phyloP scores from a whole-genome alignment of 2,113 vertebrate species.

The Spilogale gracilis region DNA sequence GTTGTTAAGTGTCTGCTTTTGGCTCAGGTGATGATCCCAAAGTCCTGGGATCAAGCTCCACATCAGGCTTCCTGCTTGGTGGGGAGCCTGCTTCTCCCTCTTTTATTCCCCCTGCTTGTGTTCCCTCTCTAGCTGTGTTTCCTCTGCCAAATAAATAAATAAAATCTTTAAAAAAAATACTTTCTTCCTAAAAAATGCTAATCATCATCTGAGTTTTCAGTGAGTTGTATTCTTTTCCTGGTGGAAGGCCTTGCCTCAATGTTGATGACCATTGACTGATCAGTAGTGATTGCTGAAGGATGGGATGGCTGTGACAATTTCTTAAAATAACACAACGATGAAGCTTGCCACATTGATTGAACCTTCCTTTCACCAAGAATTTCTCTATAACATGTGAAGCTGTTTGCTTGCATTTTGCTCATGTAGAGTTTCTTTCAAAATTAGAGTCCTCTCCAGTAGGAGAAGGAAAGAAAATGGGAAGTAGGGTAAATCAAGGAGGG shows the following conservation, averaged over 20 bases:
- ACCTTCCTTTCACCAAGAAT: not conserved
- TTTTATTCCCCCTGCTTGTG: no score
- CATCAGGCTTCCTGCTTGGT: no score
- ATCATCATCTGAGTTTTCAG: not conserved
- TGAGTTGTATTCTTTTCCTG: not conserved
- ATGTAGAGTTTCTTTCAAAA: not conserved
- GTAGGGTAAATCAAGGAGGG: no score
- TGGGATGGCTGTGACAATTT: not conserved
- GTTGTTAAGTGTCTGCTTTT: no score
- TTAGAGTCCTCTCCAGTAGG: not conserved
- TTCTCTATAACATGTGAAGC: not conserved
- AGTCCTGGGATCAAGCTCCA: no score
- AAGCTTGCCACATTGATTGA: not conserved
- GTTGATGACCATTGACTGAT: not conserved
- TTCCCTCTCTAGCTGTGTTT: no score
- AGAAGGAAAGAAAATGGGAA: no score
- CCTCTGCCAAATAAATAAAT: no score
- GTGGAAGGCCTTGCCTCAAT: no score
- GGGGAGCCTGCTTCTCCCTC: no score
- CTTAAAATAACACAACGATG: not conserved
- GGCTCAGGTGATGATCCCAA: no score
- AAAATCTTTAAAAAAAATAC: not conserved
- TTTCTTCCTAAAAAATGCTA: not conserved
- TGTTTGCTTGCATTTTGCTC: not conserved
- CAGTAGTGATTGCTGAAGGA: not conserved